A percentile compares a stretch with the other conserved stretches of the same genome.
phyloP scores from a whole-genome alignment of 2,888 invertebrate species.

The Pharmacophagus antenor region DNA sequence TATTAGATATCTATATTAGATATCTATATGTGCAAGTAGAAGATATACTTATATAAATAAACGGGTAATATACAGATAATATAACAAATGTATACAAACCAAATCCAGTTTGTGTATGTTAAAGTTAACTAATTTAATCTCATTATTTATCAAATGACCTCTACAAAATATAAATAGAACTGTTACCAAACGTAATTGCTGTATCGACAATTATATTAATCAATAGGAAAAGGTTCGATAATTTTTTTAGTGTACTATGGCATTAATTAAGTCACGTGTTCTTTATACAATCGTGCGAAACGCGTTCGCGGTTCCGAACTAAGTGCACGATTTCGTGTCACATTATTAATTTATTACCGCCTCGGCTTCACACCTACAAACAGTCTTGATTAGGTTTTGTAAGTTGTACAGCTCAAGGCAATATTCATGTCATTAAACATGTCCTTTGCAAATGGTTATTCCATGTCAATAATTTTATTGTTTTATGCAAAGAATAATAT shows the following conservation, averaged over 20 bases:
- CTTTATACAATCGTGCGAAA: background rate
- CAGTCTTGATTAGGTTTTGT: conserved; percentile 30
- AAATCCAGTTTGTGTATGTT: too few species aligned
- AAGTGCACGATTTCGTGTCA: conserved; percentile 36
- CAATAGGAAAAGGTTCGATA: background rate
- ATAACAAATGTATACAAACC: background rate
- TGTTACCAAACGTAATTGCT: too few species aligned
- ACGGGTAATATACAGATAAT: too few species aligned
- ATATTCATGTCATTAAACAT: background rate
- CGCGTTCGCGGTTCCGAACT: conserved; percentile 19
- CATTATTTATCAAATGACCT: too few species aligned
- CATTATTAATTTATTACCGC: conserved; percentile 36
- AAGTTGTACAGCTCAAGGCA: background rate
- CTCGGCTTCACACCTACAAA: conserved; percentile 20
- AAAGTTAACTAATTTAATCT: background rate
- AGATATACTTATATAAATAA: too few species aligned
- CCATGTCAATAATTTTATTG: background rate
- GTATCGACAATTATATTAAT: too few species aligned
- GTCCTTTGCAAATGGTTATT: background rate
- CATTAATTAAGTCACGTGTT: too few species aligned
- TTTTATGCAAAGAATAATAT: too few species aligned
- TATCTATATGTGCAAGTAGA: too few species aligned
- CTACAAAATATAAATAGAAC: background rate
- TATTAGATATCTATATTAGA: background rate
- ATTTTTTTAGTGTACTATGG: too few species aligned